Conservation (phyloP, 2,797 vertebrate genomes). For the Pangasius mekongensis region DNA sequence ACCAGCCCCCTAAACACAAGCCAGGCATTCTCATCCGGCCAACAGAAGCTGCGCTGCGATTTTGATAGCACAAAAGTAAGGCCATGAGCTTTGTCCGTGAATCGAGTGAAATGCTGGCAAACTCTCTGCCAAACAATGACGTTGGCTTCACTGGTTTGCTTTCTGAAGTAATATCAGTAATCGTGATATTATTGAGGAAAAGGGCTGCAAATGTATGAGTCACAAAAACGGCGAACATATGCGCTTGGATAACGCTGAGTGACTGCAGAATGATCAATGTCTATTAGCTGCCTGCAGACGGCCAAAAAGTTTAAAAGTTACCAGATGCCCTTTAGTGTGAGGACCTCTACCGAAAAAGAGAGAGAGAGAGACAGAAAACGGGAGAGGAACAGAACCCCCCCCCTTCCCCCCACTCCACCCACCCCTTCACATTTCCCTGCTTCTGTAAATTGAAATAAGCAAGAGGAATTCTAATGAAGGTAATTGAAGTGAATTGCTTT, state of each 20-base stretch:
- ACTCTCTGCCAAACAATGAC: neutral
- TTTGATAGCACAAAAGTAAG: neutral
- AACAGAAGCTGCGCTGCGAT: conserved; percentile 36
- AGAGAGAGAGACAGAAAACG: neutral
- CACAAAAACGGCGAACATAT: conserved; percentile 7
- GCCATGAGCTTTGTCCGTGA: neutral
- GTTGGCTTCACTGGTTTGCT: neutral
- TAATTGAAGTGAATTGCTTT: conserved; percentile 57
- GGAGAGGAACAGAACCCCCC: conserved; percentile 3
- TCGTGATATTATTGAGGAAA: neutral
- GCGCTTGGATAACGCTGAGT: neutral
- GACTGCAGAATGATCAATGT: conserved; percentile 23
- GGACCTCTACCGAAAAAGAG: conserved; percentile 15
- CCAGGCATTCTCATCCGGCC: conserved; percentile 49
- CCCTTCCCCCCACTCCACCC: neutral
- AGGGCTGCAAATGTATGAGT: neutral
- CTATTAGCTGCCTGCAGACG: conserved; percentile 27
- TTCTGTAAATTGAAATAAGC: conserved; percentile 54
- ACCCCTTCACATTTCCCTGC: conserved; percentile 16
- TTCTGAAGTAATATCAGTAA: conserved; percentile 6
- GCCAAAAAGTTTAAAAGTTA: conserved; percentile 37
- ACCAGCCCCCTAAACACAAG: conserved; percentile 60
- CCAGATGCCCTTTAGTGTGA: conserved; percentile 29
- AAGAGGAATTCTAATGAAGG: conserved; percentile 51
- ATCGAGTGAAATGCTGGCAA: neutral